Evolutionary conservation across 2,888 invertebrate species (phyloP).

Genomic region (Candidula unifasciata): DNA sequence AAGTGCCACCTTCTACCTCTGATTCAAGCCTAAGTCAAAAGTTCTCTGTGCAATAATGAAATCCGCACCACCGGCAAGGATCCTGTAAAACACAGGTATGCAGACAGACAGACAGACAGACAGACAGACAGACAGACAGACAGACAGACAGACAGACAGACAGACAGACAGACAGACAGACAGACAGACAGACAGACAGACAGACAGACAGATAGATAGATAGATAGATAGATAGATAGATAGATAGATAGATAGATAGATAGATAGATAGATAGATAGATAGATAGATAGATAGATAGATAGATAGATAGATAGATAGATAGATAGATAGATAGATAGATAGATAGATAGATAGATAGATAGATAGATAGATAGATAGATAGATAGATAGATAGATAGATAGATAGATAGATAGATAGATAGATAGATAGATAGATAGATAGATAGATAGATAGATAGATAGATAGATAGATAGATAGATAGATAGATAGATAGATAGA

Average conservation of each 20-base stretch:
- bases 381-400: slow-evolving; percentile 21
- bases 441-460: neutral
- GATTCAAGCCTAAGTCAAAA: too few species aligned
- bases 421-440: slow-evolving; percentile 17
- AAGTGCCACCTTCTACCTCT: too few species aligned
- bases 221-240: slow-evolving; percentile 1
- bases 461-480: neutral
- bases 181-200: slow-evolving; percentile 15
- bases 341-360: slow-evolving; percentile 13
- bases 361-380: neutral
- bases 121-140: slow-evolving; percentile 19
- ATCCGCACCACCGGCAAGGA: too few species aligned
- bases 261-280: slow-evolving; percentile 21
- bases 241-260: slow-evolving; percentile 6
- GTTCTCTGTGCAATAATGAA: too few species aligned
- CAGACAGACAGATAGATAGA: slow-evolving; percentile 17
- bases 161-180: slow-evolving; percentile 13
- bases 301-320: slow-evolving; percentile 9
- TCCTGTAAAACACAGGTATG: too few species aligned
- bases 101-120: slow-evolving; percentile 9
- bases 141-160: slow-evolving; percentile 19
- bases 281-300: slow-evolving; percentile 21
- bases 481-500: slow-evolving; percentile 15
- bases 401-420: slow-evolving; percentile 20
- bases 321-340: slow-evolving; percentile 21